Percentiles rank a stretch among this genome's conserved stretches.
Evolutionary conservation across 2,888 invertebrate species (phyloP).

Genomic region (Conchocele bisecta): DNA sequence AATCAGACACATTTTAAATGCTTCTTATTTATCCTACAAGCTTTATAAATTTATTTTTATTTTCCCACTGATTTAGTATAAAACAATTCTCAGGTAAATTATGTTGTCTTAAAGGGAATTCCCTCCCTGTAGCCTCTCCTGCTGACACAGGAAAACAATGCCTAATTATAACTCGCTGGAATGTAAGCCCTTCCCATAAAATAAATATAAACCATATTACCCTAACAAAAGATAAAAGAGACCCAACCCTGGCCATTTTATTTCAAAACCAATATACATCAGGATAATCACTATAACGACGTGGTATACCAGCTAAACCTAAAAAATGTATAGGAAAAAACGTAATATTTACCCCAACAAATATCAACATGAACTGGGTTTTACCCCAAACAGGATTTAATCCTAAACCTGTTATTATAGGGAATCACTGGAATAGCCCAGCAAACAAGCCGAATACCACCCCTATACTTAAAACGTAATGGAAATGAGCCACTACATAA

Average conservation of each 20-base stretch:
- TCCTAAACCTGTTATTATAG: conserved; percentile 87
- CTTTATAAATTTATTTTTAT: neutral
- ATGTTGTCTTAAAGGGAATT: conserved; percentile 17
- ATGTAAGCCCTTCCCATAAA: conserved; percentile 15
- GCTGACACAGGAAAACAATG: neutral
- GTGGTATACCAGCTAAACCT: conserved; percentile 89
- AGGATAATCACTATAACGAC: conserved; percentile 90
- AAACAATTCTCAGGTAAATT: neutral
- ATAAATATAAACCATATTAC: conserved; percentile 26
- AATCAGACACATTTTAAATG: conserved; percentile 2
- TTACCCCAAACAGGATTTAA: conserved; percentile 86
- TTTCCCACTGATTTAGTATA: neutral
- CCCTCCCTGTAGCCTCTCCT: neutral
- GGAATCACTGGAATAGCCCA: conserved; percentile 89
- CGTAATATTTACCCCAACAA: conserved; percentile 90
- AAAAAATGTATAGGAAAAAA: conserved; percentile 92
- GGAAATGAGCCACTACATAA: conserved; percentile 92
- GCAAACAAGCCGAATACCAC: conserved; percentile 90
- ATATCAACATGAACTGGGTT: conserved; percentile 88
- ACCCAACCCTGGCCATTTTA: conserved; percentile 28
- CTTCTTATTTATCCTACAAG: neutral
- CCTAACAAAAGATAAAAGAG: conserved; percentile 15
- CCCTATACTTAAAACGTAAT: conserved; percentile 91
- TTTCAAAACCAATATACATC: conserved; percentile 84
- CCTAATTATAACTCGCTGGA: conserved; percentile 5